Conservation (phyloP, 2,888 invertebrate genomes). For the Lycocerus yunnanus region DNA sequence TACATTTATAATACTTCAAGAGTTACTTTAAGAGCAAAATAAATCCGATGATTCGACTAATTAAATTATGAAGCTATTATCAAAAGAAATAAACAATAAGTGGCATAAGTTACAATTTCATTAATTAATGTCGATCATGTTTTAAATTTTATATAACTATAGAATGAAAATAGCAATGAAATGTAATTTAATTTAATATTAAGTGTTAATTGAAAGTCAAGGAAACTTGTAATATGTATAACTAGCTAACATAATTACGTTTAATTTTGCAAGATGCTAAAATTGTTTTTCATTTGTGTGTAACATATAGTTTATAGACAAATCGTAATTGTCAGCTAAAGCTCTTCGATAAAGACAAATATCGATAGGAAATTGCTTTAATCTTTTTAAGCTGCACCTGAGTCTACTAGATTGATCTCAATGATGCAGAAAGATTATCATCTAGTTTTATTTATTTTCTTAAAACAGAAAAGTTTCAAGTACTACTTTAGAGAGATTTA, state of each 20-base stretch:
- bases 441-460: conserved; percentile 6
- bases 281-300: background rate
- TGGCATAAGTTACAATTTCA: no score
- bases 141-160: no score
- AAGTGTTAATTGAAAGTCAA: background rate
- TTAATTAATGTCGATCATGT: no score
- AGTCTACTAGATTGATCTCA: conserved; percentile 32
- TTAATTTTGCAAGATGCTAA: no score
- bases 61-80: no score
- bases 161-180: no score
- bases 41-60: no score
- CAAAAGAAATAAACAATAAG: no score
- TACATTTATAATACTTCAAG: no score
- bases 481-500: background rate
- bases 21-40: no score
- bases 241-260: background rate
- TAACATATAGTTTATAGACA: conserved; percentile 23
- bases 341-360: conserved; percentile 44
- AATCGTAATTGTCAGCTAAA: conserved; percentile 41
- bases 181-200: no score
- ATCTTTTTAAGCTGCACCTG: conserved; percentile 46
- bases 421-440: conserved; percentile 27
- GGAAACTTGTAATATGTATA: background rate
- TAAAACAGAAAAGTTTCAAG: background rate
- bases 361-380: conserved; percentile 46